Base-by-base conservation (phyloP, 2,888 invertebrate genomes). In the Lagria hirta region DNA sequence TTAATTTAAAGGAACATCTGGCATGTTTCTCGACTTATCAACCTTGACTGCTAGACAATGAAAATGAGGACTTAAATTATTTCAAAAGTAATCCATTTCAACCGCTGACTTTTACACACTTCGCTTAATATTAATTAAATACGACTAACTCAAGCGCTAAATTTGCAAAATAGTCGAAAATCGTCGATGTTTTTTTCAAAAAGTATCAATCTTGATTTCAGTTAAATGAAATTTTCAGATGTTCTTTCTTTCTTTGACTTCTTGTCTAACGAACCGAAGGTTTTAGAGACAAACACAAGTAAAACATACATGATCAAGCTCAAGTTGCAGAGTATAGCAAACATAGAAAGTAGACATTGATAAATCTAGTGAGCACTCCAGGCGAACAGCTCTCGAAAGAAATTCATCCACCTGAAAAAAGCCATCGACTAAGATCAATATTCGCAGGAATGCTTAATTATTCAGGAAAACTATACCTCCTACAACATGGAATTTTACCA, bases 241-340 rank as follows among this genome's bases (percentile, higher is more conserved):
- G n/a, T n/a, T n/a, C n/a, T n/a, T n/a, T n/a, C n/a, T n/a, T n/a
- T n/a, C n/a, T n/a, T 54, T 57, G 60, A 60, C 62, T 62, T n/a
- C n/a, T n/a, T 64, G 62, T 60, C 54, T 65, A 65, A 65, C 65
- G 65, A 65, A 65, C 65, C 61, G 65, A 63, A 55, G 48, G 49
- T 55, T 58, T 62, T 60, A 59, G 59, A 62, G 60, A 61, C 61
- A 60, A 57, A 53, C 51, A 56, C 44, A 48, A 42, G 27, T 36
- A 51, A 48, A 51, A 47, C 37, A 58, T 54, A 52, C 43, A 51
- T 52, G 58, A 55, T 54, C 50, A 50, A n/a, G 33, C 24, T 30
- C 43, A n/a, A 30, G 37, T 35, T 43, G 43, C 35, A 35, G 35
- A 28, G 36, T 37, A 42, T 37, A 21, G 40, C 29, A 35, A 35